phyloP scores from a whole-genome alignment of 2,113 vertebrate species.

The Takifugu flavidus region DNA sequence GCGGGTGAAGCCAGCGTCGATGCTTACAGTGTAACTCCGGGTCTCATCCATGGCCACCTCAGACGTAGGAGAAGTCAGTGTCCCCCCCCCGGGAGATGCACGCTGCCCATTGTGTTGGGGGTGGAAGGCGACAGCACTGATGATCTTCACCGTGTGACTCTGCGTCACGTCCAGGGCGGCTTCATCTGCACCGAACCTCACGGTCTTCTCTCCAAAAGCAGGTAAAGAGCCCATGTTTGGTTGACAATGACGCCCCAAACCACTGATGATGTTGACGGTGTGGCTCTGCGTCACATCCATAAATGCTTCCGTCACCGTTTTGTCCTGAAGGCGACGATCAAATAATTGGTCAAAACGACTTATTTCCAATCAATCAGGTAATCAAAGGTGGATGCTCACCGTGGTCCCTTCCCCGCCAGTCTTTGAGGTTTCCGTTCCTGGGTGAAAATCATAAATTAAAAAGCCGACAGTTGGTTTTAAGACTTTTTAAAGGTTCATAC shows the following conservation, averaged over 20 bases:
- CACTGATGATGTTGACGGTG: conserved; percentile 8
- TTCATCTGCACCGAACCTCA: too few species aligned
- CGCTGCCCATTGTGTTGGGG: not conserved
- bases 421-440: conserved; percentile 1
- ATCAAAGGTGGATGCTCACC: too few species aligned
- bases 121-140: not conserved
- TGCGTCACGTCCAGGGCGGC: too few species aligned
- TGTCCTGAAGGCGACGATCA: conserved; percentile 30
- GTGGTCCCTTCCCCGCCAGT: not conserved
- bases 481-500: conserved; percentile 10
- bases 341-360: not conserved
- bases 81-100: not conserved
- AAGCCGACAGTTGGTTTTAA: not conserved
- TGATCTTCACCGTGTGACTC: not conserved
- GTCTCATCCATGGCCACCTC: conserved; percentile 34
- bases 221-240: not conserved
- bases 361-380: too few species aligned
- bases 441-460: not conserved
- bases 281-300: conserved; percentile 17
- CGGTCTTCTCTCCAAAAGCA: conserved; percentile 1
- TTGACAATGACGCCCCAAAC: conserved; percentile 3
- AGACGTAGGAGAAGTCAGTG: conserved; percentile 1
- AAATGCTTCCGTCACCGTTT: not conserved
- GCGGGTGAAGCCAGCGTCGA: not conserved
- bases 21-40: conserved; percentile 21